phyloP scores from a whole-genome alignment of 2,888 invertebrate genomes.

The Gymnosoma rotundatum region DNA sequence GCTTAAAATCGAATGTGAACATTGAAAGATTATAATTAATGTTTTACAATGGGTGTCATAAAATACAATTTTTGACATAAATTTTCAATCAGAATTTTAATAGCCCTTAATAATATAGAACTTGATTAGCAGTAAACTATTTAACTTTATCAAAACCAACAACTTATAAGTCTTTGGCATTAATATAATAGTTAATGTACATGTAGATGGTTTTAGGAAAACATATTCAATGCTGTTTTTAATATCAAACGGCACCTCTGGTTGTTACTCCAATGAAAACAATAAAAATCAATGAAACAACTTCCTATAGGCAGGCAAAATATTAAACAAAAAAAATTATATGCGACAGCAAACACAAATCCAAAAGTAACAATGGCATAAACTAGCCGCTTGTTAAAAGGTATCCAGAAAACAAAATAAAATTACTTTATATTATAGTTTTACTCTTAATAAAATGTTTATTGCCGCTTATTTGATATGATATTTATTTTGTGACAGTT shows the following conservation, averaged over 20 bases:
- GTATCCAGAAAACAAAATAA: background rate
- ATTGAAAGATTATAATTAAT: constrained; percentile 55
- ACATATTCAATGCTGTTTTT: background rate
- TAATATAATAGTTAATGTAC: no score
- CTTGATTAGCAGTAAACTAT: constrained; percentile 50
- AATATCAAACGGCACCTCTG: no score
- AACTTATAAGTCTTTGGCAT: constrained; percentile 28
- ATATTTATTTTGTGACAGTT: constrained; percentile 79
- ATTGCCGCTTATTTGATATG: constrained; percentile 75
- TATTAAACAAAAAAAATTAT: background rate
- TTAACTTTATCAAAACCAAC: constrained; percentile 74
- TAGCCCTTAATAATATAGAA: constrained; percentile 78
- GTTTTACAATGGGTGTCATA: constrained; percentile 76
- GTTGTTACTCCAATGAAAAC: background rate
- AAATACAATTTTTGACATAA: constrained; percentile 78
- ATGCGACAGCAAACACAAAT: background rate
- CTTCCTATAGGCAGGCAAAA: constrained; percentile 38
- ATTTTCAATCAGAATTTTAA: constrained; percentile 82
- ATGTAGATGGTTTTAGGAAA: background rate
- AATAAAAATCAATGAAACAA: constrained; percentile 32
- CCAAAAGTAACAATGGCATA: background rate
- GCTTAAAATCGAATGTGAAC: background rate
- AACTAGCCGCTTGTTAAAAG: background rate
- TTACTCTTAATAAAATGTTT: constrained; percentile 73
- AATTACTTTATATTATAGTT: constrained; percentile 12